A percentile compares a stretch with the other conserved stretches of the same genome.
These are phyloP conservation scores for Alosa alosa DNA, from an alignment of 2,113 vertebrate genomes.

Conservation along the genomic window DNA sequence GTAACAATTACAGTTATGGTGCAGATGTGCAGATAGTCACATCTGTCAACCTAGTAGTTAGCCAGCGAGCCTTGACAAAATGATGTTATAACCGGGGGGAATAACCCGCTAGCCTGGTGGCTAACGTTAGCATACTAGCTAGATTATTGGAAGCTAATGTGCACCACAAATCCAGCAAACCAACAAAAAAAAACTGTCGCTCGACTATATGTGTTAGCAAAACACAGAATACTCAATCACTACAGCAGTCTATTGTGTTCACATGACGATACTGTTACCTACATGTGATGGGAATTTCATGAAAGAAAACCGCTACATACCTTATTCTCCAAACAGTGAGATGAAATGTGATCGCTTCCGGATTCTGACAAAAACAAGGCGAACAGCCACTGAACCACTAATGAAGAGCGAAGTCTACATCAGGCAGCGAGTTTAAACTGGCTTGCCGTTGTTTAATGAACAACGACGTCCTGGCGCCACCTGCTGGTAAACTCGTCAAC, in stretches of 20 bases:
- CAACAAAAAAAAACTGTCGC: not conserved
- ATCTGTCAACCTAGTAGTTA: not conserved
- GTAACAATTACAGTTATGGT: not conserved
- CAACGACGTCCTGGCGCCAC: slow-evolving; percentile 30
- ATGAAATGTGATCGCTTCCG: slow-evolving; percentile 63
- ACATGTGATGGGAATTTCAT: not conserved
- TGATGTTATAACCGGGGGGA: not conserved
- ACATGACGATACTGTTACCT: not conserved
- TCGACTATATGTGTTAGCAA: not conserved
- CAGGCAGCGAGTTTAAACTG: slow-evolving; percentile 27
- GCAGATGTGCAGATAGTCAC: not conserved
- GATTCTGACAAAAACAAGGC: slow-evolving; percentile 43
- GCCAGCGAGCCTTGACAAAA: not conserved
- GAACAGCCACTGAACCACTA: slow-evolving; percentile 22
- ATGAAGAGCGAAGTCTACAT: slow-evolving; percentile 24
- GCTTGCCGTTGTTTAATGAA: slow-evolving; percentile 34
- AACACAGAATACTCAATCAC: not conserved
- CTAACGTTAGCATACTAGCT: not conserved
- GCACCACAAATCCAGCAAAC: not conserved
- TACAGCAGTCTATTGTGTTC: not conserved
- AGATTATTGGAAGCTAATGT: not conserved
- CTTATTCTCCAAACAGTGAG: not conserved
- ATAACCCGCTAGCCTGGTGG: not conserved
- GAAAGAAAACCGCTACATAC: not conserved
- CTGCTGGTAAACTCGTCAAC: slow-evolving; percentile 26